Evolutionary conservation across 2,888 invertebrate genomes (phyloP).

Genomic region (Xylophagus ater): DNA sequence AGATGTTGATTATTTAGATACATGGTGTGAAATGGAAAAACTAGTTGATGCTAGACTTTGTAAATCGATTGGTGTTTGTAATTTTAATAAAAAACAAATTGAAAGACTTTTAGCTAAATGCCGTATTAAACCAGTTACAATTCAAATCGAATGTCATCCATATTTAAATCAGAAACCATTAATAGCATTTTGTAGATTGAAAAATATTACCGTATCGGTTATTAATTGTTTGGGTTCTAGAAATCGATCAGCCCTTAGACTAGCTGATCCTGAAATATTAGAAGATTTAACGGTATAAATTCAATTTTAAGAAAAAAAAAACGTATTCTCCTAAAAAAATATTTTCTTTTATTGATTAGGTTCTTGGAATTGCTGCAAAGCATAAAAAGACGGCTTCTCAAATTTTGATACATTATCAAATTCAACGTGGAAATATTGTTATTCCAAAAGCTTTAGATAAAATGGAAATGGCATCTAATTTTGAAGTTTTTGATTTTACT

Average conservation of each 20-base stretch:
- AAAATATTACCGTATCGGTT: constrained; percentile 58
- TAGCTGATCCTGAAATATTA: constrained; percentile 57
- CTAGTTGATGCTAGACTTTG: constrained; percentile 53
- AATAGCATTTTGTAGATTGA: constrained; percentile 54
- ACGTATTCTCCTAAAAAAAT: constrained; percentile 20
- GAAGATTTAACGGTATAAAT: constrained; percentile 57
- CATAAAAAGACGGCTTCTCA: constrained; percentile 55
- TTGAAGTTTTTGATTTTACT: constrained; percentile 64
- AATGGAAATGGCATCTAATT: constrained; percentile 56
- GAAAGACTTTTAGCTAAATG: constrained; percentile 50
- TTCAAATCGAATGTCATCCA: constrained; percentile 68
- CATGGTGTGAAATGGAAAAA: constrained; percentile 64
- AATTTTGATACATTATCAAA: constrained; percentile 52
- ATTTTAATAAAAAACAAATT: constrained; percentile 68
- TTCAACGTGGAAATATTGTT: constrained; percentile 59
- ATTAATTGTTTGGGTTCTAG: constrained; percentile 82
- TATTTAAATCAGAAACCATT: constrained; percentile 62
- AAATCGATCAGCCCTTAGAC: constrained; percentile 71
- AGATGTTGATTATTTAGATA: constrained; percentile 61
- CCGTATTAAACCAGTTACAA: constrained; percentile 51
- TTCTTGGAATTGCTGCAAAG: constrained; percentile 45
- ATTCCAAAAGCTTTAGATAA: constrained; percentile 77
- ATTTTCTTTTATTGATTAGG: constrained; percentile 40
- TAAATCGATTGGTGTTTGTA: constrained; percentile 58
- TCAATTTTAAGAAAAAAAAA: too few relatives aligned